Percentiles rank a stretch among this genome's conserved stretches.
Conservation (phyloP, 2,797 vertebrate species). For the Epinephelus awoara region DNA sequence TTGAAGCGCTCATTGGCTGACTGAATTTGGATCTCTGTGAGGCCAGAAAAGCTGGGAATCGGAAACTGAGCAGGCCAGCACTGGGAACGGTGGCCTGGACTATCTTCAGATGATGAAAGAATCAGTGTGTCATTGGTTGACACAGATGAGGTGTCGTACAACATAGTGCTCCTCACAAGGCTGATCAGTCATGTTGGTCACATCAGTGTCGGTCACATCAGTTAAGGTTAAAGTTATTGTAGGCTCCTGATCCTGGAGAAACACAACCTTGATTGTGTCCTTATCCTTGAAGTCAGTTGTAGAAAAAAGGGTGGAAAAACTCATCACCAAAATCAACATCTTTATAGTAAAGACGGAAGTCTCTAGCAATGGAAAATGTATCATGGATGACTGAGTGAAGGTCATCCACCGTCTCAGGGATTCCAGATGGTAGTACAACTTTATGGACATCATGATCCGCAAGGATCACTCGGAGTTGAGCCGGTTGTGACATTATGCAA, state of each 20-base stretch:
- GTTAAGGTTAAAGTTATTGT: conserved; percentile 4
- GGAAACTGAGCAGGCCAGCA: neutral
- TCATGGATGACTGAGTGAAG: neutral
- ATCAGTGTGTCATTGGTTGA: conserved; percentile 10
- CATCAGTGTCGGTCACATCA: neutral
- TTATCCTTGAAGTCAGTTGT: conserved; percentile 19
- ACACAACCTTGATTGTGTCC: conserved; percentile 21
- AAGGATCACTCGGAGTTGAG: conserved; percentile 16
- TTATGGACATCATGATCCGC: conserved; percentile 12
- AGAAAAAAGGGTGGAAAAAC: conserved; percentile 10
- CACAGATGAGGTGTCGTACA: conserved; percentile 6
- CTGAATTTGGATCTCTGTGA: conserved; percentile 6
- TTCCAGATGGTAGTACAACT: conserved; percentile 17
- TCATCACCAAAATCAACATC: conserved; percentile 25
- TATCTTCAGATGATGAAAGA: conserved; percentile 1
- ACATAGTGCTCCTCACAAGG: neutral
- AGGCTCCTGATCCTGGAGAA: conserved; percentile 12
- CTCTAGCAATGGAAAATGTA: conserved; percentile 1
- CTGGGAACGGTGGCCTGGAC: conserved; percentile 5
- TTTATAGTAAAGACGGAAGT: conserved; percentile 19
- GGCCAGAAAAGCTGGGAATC: conserved; percentile 13
- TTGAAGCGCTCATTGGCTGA: neutral
- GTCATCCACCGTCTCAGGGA: conserved; percentile 12
- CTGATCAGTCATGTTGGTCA: neutral
- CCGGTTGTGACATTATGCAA: conserved; percentile 2